Evolutionary conservation across 2,888 invertebrate genomes (phyloP), one percentile per base, ranked within the genome.

Genomic region (Poecilobothrus nobilitatus): DNA sequence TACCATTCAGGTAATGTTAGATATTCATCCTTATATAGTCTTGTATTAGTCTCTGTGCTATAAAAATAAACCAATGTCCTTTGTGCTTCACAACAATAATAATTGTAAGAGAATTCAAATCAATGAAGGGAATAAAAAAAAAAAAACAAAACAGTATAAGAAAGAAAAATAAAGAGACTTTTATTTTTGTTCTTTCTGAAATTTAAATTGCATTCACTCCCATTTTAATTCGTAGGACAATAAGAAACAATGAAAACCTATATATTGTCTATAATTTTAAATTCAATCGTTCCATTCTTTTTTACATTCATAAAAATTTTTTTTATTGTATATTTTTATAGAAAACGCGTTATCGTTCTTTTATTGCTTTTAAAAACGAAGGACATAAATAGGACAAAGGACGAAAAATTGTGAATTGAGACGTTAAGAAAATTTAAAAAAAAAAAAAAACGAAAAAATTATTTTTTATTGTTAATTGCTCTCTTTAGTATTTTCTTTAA

Each of bases 201-300:
- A 53, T 53, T 53, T 53, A 53, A 53, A 53, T 53, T 53, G 18
- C 53, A 53, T 53, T 53, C 53, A 53, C 53, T 53, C 53, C 53
- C 18, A 9, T 53, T 53, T 53, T 53, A 53, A 53, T 15, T 53
- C 9, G 53, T 15, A 53, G 53, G 53, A 53, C 53, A 53, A 53
- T 10, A 8, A 37, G 7, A 10, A 37, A 37, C 37, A 37, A 37
- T 12, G 37, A 37, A 37, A 37, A 37, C 37, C 53, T n/a, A 18
- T 53, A 18, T 53, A 53, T 53, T 53, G 53, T 53, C n/a, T 15
- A 53, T 53, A 27, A 27, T 27, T 9, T 53, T 1, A 53, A 6
- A 53, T 12, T 53, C 15, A 53, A 12, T 53, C 53, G 15, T 53
- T 27, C 53, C 53, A 12, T 53, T n/a, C n/a, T 53, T 53, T 53